phyloP scores from a whole-genome alignment of 2,888 invertebrate genomes.

The Archips crataeganus region DNA sequence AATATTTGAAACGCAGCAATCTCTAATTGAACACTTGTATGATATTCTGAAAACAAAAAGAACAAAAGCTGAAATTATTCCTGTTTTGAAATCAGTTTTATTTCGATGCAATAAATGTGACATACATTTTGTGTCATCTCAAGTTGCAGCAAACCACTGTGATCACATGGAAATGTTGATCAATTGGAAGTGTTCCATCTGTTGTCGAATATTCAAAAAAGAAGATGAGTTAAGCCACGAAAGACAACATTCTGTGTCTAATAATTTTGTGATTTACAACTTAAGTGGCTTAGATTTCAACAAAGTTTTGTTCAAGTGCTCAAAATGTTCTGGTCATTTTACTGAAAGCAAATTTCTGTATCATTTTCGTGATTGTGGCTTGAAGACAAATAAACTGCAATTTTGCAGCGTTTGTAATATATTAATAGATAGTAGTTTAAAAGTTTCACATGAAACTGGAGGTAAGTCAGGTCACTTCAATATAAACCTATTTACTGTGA shows the following conservation, averaged over 20 bases:
- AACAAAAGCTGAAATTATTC: conserved; percentile 18
- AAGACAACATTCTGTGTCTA: conserved; percentile 61
- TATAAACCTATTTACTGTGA: conserved; percentile 52
- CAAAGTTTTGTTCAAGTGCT: conserved; percentile 63
- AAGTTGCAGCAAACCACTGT: conserved; percentile 58
- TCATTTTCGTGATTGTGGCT: conserved; percentile 60
- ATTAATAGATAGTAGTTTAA: conserved; percentile 57
- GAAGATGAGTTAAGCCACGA: conserved; percentile 61
- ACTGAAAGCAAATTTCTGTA: conserved; percentile 57
- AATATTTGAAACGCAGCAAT: conserved; percentile 57
- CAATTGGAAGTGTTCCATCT: conserved; percentile 67
- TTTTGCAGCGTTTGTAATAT: conserved; percentile 68
- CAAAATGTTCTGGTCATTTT: conserved; percentile 66
- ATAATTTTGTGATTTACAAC: conserved; percentile 56
- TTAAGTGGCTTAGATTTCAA: conserved; percentile 50
- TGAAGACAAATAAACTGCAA: conserved; percentile 50
- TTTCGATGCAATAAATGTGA: conserved; percentile 70
- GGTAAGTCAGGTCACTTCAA: conserved; percentile 50
- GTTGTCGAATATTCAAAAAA: conserved; percentile 62
- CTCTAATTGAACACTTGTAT: conserved; percentile 71
- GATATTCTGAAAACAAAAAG: conserved; percentile 55
- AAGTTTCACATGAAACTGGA: conserved; percentile 50
- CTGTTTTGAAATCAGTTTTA: conserved; percentile 58
- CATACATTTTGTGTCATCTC: conserved; percentile 63
- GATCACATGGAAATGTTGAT: conserved; percentile 60